Base-by-base conservation (phyloP, 2,113 vertebrate genomes). In the Oncorhynchus gorbuscha region DNA sequence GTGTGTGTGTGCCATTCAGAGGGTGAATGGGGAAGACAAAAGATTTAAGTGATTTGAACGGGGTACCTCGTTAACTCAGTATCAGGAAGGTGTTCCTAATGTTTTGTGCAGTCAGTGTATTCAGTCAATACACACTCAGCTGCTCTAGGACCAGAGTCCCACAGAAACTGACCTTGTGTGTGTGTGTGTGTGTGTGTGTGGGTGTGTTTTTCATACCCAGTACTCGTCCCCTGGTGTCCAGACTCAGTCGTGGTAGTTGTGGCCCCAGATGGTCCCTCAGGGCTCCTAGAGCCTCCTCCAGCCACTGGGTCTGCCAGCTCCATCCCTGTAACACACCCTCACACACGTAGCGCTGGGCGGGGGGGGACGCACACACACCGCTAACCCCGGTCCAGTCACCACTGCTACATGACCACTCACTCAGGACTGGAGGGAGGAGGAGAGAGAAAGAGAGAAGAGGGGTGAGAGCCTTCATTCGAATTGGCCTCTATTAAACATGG, bases 351-450 rank as follows among this genome's bases (percentile, higher is more conserved):
- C 78, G 62, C 58, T 83, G 84, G 0, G 87, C 88, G 0, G 93
- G 94, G 0, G 93, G 94, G 3, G 45, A 66, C 12, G 18, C 62
- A 3, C 62, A 8, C 76, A 82, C 48, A 76, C 51, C 4, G 3
- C 12, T 76, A 4, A 76, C 12, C 6, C 9, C 26, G 1, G 64
- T 20, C 3, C 71, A 32, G 32, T 72, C 28, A 0, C 67, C 74
- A 30, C 20, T 24, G 13, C 82, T 32, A 1, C 83, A 84, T 66
- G 91, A 89, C 96, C 96, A 97, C 69, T 95, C 94, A 68, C 95
- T 89, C n/a, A 96, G 83, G 82, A 97, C 96, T 96, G 51, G 51
- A 77, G 74, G 35, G 73, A n/a, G 8, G 3, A 9, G 28, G 1
- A 3, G 4, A 9, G 16, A 39, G 6, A 1, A 9, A 7, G 16